Percentiles rank a stretch among this genome's conserved stretches.
Conservation (phyloP, 2,113 vertebrate species). For the Pomatorhinus ruficollis region DNA sequence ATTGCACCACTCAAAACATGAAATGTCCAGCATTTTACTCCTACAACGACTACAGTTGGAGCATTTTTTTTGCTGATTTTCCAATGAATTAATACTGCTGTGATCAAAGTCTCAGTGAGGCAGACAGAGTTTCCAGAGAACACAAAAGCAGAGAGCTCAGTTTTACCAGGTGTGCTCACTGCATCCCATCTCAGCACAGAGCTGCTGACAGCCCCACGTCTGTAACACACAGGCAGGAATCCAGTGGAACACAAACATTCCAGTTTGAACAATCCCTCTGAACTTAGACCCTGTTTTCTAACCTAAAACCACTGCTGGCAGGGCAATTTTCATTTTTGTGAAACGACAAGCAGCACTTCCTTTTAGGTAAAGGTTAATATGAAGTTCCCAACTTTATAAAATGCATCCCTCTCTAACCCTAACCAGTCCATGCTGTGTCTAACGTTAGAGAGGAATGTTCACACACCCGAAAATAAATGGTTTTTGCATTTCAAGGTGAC, state of each 20-base stretch:
- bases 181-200: not conserved
- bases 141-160: not conserved
- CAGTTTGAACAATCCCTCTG: slow-evolving; percentile 4
- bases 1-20: not conserved
- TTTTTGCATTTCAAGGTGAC: slow-evolving; percentile 84
- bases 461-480: slow-evolving; percentile 71
- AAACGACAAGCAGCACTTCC: slow-evolving; percentile 68
- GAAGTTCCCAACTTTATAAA: slow-evolving; percentile 69
- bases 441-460: slow-evolving; percentile 63
- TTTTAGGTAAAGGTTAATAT: slow-evolving; percentile 69
- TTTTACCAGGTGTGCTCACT: not conserved
- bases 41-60: not conserved
- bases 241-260: not conserved
- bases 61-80: not conserved
- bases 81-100: not conserved
- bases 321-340: slow-evolving; percentile 60
- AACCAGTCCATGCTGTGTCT: slow-evolving; percentile 45
- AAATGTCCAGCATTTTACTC: not conserved
- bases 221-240: not conserved
- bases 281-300: slow-evolving; percentile 58
- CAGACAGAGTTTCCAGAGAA: not conserved
- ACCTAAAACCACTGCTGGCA: slow-evolving; percentile 54
- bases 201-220: not conserved
- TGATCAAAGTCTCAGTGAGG: not conserved
- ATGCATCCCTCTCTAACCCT: slow-evolving; percentile 60